Base-by-base conservation (phyloP, 1,140 invertebrate species). In the Ceratosolen fusciceps region DNA sequence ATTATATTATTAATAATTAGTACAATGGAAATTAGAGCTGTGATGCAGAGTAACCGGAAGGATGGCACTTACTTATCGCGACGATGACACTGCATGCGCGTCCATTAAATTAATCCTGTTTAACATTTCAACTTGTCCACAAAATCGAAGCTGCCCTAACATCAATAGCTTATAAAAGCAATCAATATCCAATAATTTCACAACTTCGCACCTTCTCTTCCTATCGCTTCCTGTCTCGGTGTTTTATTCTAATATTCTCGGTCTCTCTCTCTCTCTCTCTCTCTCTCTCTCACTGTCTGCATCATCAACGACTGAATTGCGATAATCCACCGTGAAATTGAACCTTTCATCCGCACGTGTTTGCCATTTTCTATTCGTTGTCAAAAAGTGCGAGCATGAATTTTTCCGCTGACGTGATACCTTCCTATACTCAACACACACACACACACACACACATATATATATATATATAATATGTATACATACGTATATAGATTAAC, bases 91-190 rank as follows among this genome's bases (percentile, higher is more conserved):
- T 54, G 37, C 3, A 60, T 56, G 56, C 56, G 34, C 39, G 43
- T 47, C 39, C 60, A 60, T 34, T 47, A 67, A 75, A 75, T 77
- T 77, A 77, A 68, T 68, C 49, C 49, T 54, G 31, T 26, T n/a
- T 77, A 62, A 54, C 52, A 54, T 68, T 77, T 77, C 74, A 65
- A 77, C 58, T 77, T 47, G 60, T 75, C 60, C 47, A 47, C 34
- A 71, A 71, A 77, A 77, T 71, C 34, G 60, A 71, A 71, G 52
- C 21, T 70, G 29, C 21, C 43, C n/a, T 62, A 54, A 19, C 10
- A n/a, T 68, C 54, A 76, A 68, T n/a, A 39, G 74, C 47, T 76
- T 76, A 52, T 76, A 47, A 26, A 68, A 37, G 29, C 62, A 76
- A 76, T 76, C 62, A 76, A 76, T 76, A 65, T 60, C 31, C 60